Percentiles rank a stretch among this genome's conserved stretches.
Evolutionary conservation across 2,797 vertebrate species (phyloP).

Genomic region (Pampus argenteus): DNA sequence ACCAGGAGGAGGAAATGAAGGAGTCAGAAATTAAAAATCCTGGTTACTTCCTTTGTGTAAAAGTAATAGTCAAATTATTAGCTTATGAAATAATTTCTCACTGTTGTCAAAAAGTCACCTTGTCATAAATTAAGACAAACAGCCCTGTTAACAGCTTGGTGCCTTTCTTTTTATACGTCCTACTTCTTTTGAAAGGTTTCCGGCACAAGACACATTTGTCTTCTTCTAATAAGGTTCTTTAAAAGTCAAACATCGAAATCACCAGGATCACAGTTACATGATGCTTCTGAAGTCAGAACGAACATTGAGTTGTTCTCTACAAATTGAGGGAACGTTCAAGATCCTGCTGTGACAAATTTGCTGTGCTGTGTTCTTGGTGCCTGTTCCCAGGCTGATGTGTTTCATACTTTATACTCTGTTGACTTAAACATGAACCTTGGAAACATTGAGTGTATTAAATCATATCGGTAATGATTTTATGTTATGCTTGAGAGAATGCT

Average conservation of each 20-base stretch:
- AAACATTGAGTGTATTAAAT: too few relatives aligned
- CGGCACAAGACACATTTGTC: neutral
- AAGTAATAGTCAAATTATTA: neutral
- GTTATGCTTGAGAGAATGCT: too few relatives aligned
- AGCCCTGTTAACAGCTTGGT: neutral
- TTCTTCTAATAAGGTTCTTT: neutral
- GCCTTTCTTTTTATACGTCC: neutral
- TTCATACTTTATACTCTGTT: neutral
- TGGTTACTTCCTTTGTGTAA: neutral
- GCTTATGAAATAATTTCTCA: neutral
- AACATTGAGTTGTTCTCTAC: conserved; percentile 10
- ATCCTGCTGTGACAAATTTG: neutral
- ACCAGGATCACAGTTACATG: neutral
- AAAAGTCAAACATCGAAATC: neutral
- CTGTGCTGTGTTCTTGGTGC: neutral
- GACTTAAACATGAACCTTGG: neutral
- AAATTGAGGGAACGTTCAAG: conserved; percentile 4
- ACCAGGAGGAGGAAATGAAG: neutral
- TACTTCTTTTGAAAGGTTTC: neutral
- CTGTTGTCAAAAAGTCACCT: neutral
- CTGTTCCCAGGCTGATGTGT: neutral
- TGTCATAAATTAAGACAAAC: neutral
- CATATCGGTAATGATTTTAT: too few relatives aligned
- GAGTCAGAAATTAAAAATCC: neutral
- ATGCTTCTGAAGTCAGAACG: neutral